Evolutionary conservation across 2,888 invertebrate genomes (phyloP).

Genomic region (Zygogramma bicolorata): DNA sequence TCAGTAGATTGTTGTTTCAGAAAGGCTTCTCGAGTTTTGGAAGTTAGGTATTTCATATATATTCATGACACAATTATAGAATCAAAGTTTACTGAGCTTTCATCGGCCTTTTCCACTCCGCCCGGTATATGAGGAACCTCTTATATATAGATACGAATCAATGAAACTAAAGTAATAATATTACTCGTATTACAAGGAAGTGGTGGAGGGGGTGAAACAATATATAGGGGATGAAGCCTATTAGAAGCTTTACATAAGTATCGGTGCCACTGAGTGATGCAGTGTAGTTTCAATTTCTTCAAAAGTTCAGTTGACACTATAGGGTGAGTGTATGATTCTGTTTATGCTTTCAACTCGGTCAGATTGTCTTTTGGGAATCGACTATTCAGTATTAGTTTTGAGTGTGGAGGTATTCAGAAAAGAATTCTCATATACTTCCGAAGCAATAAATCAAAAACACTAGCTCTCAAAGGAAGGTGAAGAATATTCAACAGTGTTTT

Average conservation of each 20-base stretch:
- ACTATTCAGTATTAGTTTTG: too few species aligned
- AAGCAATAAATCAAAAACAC: too few species aligned
- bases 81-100: too few species aligned
- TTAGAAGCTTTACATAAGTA: constrained; percentile 51
- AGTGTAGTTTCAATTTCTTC: neutral
- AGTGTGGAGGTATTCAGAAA: too few species aligned
- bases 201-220: constrained; percentile 56
- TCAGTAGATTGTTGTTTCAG: too few species aligned
- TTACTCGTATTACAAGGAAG: constrained; percentile 50
- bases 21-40: too few species aligned
- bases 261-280: constrained; percentile 13
- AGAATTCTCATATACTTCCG: too few species aligned
- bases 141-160: constrained; percentile 36
- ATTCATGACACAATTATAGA: too few species aligned
- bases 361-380: too few species aligned
- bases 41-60: too few species aligned
- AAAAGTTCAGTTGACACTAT: neutral
- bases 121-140: neutral
- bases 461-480: too few species aligned
- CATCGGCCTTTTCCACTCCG: neutral
- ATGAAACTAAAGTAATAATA: constrained; percentile 54
- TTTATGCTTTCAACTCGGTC: neutral
- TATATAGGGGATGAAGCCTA: constrained; percentile 63
- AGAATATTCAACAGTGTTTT: too few species aligned
- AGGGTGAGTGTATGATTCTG: neutral